Evolutionary conservation across 2,888 invertebrate species (phyloP).

Genomic region (Ichneumoninae sp.): DNA sequence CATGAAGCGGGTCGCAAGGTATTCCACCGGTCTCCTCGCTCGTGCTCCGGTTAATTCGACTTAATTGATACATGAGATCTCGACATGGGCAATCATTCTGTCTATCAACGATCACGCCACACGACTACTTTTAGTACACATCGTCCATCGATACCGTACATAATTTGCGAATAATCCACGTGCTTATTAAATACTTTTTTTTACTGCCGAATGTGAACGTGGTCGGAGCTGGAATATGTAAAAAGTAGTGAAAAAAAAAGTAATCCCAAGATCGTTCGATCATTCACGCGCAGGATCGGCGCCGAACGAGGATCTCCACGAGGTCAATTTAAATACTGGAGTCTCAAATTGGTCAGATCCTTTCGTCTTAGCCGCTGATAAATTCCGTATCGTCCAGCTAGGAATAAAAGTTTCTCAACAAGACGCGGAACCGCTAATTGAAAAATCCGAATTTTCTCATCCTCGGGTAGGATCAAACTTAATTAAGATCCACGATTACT

Average conservation of each 20-base stretch:
- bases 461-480: not conserved
- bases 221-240: not conserved
- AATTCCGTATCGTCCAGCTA: not conserved
- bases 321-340: not conserved
- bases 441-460: not conserved
- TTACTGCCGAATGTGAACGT: not conserved
- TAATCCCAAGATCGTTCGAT: not conserved
- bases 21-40: slow-evolving; percentile 54
- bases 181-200: not conserved
- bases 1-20: slow-evolving; percentile 36
- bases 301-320: not conserved
- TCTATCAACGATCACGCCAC: slow-evolving; percentile 77
- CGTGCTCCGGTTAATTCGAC: slow-evolving; percentile 74
- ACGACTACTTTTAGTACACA: slow-evolving; percentile 22
- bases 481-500: not conserved
- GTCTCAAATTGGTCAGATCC: too few species aligned
- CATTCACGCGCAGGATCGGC: too few species aligned
- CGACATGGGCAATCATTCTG: slow-evolving; percentile 71
- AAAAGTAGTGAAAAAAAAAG: not conserved
- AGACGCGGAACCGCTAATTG: not conserved
- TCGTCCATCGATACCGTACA: slow-evolving; percentile 56
- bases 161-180: slow-evolving; percentile 38
- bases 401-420: not conserved
- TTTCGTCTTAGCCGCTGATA: not conserved
- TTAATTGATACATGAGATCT: slow-evolving; percentile 79